Conservation (phyloP, 2,797 vertebrate species). For the Tauraco hartlaubi region DNA sequence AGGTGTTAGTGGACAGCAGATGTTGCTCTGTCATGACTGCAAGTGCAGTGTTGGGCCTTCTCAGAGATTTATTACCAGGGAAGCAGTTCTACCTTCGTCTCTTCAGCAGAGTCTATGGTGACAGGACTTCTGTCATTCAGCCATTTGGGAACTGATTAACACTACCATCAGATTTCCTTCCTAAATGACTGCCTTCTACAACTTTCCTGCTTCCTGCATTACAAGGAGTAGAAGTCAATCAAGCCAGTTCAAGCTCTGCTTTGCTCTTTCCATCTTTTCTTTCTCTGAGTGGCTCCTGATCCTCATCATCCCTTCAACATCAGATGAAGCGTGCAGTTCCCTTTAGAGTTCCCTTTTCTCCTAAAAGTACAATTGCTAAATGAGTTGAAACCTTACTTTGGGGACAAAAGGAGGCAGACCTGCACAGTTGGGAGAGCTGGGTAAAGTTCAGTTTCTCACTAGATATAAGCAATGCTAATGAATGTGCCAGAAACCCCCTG, state of each 20-base stretch:
- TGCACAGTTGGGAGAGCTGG: not conserved
- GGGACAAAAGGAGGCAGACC: not conserved
- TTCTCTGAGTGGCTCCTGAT: not conserved
- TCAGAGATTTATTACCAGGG: not conserved
- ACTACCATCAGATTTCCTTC: not conserved
- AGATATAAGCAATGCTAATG: not conserved
- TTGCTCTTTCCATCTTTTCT: not conserved
- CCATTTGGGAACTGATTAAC: not conserved
- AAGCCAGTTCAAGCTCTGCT: not conserved
- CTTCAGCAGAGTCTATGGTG: not conserved
- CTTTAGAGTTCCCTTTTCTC: not conserved
- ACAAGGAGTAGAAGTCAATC: not conserved
- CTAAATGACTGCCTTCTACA: not conserved
- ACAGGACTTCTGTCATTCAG: not conserved
- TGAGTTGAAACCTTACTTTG: not conserved
- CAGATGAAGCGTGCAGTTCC: not conserved
- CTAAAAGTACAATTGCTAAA: not conserved
- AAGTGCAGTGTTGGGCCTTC: not conserved
- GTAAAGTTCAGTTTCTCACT: not conserved
- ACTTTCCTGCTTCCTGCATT: not conserved
- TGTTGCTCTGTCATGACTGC: fast-evolving
- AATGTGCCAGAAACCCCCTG: not conserved
- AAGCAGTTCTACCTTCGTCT: not conserved
- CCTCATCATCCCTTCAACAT: not conserved
- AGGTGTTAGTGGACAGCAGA: not conserved